Base-by-base conservation (phyloP, 2,113 vertebrate species). In the Crotalus horridus region DNA sequence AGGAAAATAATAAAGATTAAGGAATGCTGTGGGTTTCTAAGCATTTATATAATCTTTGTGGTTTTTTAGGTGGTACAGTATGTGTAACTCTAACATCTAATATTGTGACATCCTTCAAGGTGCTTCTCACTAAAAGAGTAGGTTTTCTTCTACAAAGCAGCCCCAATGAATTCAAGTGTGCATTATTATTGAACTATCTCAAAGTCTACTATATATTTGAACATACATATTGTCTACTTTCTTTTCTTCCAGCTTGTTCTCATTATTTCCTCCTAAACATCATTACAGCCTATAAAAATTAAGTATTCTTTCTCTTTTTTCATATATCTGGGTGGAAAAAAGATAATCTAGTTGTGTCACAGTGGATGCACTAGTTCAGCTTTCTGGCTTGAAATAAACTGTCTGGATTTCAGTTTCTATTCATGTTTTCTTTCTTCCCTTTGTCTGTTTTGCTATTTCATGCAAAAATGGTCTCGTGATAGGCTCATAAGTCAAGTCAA, bases 401-500 rank as follows among this genome's bases (percentile, higher is more conserved):
- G 4, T 51, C 24, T 2, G 17, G 33, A 48, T 87, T n/a, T 53
- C 10, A 55, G 24, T 29, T 74, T 89, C 33, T 29, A 43, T 48
- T 53, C 33, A 33, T 46, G 39, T n/a, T 74, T 55, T 55, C 53
- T n/a, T 6, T 87, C 53, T 92, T 88, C 26, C 21, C 13, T 74
- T 29, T 92, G 51, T 55, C 23, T 43, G 21, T 81, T 69, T 92
- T 81, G 43, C 58, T 88, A 88, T 87, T 87, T 92, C 58, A 64
- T 54, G 91, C n/a, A 88, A 64, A 92, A 88, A 85, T 92, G 85
- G 21, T 69, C 58, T 59, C 0, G 6, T 89, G 92, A 85, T 56
- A 58, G 92, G 39, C 64, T 33, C 87, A 85, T 85, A 48, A 85
- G 53, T 92, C 91, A 92, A 59, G 55, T 58, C 91, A 92, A 89